These are phyloP conservation scores for Carassius carassius DNA, from an alignment of 2,113 vertebrate genomes.

Conservation along the genomic window DNA sequence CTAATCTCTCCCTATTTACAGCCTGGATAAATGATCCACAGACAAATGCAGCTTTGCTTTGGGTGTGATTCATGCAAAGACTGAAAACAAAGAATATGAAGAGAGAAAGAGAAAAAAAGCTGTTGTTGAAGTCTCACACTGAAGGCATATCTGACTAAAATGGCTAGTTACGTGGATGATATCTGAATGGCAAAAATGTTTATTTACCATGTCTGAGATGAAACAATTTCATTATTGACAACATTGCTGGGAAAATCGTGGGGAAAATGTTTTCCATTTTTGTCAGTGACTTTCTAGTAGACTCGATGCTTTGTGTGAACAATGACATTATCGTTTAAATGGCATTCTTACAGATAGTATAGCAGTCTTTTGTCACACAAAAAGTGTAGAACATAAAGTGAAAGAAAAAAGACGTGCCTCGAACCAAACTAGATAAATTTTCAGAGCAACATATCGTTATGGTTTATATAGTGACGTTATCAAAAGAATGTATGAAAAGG, in stretches of 20 bases:
- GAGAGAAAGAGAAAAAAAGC: background rate
- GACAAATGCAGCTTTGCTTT: background rate
- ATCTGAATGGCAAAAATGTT: background rate
- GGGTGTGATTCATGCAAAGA: background rate
- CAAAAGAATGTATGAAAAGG: background rate
- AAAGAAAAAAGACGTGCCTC: background rate
- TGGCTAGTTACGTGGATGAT: background rate
- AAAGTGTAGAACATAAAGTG: background rate
- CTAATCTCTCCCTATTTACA: constrained; percentile 22
- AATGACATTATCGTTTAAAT: background rate
- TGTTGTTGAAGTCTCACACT: background rate
- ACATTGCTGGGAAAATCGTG: background rate
- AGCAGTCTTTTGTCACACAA: background rate
- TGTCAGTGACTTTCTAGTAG: background rate
- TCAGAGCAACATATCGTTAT: background rate
- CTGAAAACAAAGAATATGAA: constrained; percentile 2
- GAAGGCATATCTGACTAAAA: constrained; percentile 12
- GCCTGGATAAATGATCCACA: background rate
- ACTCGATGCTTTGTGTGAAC: background rate
- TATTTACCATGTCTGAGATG: background rate
- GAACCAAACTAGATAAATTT: background rate
- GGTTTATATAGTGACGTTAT: background rate
- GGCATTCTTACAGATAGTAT: background rate
- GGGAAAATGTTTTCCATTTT: constrained; percentile 16
- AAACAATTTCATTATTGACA: constrained; percentile 22